phyloP scores from a whole-genome alignment of 2,888 invertebrate species.

The Platycheirus albimanus region DNA sequence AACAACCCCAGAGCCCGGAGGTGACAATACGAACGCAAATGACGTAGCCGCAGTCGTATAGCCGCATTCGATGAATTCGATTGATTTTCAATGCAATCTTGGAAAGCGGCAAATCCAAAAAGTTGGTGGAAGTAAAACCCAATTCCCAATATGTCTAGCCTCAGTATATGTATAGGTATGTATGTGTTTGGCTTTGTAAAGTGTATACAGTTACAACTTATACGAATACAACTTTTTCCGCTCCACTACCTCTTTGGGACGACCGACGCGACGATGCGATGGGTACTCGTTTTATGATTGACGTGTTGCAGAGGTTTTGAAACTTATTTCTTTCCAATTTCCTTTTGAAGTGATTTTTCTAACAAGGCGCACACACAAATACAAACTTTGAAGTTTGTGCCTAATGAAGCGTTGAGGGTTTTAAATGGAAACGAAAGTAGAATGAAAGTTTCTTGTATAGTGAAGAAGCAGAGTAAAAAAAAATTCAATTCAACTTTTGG shows the following conservation, averaged over 20 bases:
- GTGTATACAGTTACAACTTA: background rate
- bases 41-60: background rate
- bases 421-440: background rate
- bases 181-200: background rate
- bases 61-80: background rate
- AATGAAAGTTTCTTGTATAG: background rate
- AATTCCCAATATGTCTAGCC: background rate
- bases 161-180: background rate
- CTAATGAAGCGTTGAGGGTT: constrained; percentile 35
- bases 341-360: constrained; percentile 7
- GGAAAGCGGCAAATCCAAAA: background rate
- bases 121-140: background rate
- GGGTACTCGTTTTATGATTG: background rate
- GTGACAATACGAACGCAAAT: background rate
- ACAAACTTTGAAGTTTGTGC: constrained; percentile 14
- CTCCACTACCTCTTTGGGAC: background rate
- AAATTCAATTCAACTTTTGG: background rate
- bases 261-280: no score
- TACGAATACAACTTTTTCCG: background rate
- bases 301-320: background rate
- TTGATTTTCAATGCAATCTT: constrained; percentile 1
- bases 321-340: background rate
- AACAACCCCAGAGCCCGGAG: background rate
- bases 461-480: no score
- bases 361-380: constrained; percentile 30